phyloP scores from a whole-genome alignment of 1,140 invertebrate species.

The Brevipalpus yothersi region DNA sequence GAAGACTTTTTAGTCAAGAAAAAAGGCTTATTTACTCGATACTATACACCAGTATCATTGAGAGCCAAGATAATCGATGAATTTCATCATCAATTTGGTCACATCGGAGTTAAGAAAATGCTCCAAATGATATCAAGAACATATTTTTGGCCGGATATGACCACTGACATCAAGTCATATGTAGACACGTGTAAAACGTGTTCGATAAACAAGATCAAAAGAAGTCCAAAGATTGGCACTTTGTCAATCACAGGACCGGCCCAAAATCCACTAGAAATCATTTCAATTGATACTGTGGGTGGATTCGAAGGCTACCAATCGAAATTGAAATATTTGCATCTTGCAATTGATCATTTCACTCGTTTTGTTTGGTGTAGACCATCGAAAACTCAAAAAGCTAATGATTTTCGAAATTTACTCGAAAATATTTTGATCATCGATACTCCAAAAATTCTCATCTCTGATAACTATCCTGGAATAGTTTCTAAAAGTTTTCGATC shows the following conservation, averaged over 20 bases:
- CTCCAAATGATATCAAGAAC: not conserved
- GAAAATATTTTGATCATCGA: not conserved
- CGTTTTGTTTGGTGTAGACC: not conserved
- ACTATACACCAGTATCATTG: not conserved
- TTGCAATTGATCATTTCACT: conserved; percentile 4
- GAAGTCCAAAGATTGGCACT: not conserved
- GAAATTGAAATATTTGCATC: conserved; percentile 1
- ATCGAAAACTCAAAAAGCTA: not conserved
- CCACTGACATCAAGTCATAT: not conserved
- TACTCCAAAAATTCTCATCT: not conserved
- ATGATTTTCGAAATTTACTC: not conserved
- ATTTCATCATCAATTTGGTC: conserved; percentile 2
- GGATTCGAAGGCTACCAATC: conserved; percentile 3
- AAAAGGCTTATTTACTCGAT: not conserved
- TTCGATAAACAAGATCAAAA: not conserved
- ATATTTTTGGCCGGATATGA: too few relatives aligned
- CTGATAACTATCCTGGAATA: not conserved
- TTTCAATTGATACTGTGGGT: too few relatives aligned
- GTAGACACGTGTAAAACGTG: not conserved
- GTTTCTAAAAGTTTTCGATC: not conserved
- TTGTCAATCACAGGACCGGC: not conserved
- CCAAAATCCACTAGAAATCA: conserved; percentile 5
- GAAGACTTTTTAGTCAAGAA: not conserved
- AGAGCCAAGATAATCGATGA: not conserved
- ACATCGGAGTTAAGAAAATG: not conserved